These are phyloP conservation scores for Xenopus borealis DNA, from an alignment of 2,113 vertebrate genomes.

Conservation along the genomic window DNA sequence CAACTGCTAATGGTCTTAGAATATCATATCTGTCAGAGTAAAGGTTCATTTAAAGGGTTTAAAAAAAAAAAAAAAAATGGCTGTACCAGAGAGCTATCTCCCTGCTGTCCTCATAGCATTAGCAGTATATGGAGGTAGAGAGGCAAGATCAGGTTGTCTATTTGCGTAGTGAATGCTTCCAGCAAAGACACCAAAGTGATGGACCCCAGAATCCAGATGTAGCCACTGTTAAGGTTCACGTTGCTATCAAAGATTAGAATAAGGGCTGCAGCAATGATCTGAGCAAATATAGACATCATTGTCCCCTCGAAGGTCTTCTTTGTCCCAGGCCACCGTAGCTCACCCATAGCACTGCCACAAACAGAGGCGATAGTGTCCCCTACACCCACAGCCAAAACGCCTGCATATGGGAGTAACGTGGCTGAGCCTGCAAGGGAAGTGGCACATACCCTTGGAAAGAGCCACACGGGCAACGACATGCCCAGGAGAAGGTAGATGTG, in stretches of 20 bases:
- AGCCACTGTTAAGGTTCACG: slow-evolving; percentile 86
- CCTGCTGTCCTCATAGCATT: slow-evolving; percentile 66
- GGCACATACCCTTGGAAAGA: slow-evolving; percentile 82
- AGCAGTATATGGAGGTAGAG: slow-evolving; percentile 93
- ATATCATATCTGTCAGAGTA: no score
- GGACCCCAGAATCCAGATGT: slow-evolving; percentile 86
- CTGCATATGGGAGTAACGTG: slow-evolving; percentile 86
- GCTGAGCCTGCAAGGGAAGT: slow-evolving; percentile 76
- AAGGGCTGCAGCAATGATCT: slow-evolving; percentile 90
- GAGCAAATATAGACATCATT: slow-evolving; percentile 88
- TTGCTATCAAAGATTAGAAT: slow-evolving; percentile 87
- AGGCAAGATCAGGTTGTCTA: slow-evolving; percentile 92
- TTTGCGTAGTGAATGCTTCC: slow-evolving; percentile 92
- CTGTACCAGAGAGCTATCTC: neutral
- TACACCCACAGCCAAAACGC: slow-evolving; percentile 88
- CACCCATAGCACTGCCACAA: slow-evolving; percentile 87
- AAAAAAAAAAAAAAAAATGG: no score
- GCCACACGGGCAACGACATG: slow-evolving; percentile 91
- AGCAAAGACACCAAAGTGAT: slow-evolving; percentile 85
- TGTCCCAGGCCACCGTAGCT: slow-evolving; percentile 94
- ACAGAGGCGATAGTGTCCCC: slow-evolving; percentile 90
- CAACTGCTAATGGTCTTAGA: no score
- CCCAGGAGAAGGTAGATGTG: slow-evolving; percentile 94
- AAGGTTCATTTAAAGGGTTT: no score
- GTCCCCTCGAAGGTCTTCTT: slow-evolving; percentile 97